These are phyloP conservation scores for Bimastos eiseni DNA, from an alignment of 2,888 invertebrate species.

Conservation along the genomic window DNA sequence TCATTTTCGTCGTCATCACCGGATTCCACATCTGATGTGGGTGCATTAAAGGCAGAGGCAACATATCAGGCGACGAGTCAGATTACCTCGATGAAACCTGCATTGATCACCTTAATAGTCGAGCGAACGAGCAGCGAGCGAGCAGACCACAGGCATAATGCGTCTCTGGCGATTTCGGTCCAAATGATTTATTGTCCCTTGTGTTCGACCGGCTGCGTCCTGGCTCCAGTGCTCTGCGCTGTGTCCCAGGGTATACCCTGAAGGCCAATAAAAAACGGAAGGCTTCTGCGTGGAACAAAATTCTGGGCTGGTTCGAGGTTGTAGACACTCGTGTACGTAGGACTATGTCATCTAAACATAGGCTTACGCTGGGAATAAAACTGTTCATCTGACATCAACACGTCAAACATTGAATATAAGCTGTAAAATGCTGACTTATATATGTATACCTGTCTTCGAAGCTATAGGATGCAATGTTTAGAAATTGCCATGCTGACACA, in stretches of 20 bases:
- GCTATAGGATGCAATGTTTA: background rate
- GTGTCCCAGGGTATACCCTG: background rate
- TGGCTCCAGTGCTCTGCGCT: background rate
- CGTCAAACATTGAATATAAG: background rate
- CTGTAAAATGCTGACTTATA: no score
- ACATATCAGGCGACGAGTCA: conserved; percentile 2
- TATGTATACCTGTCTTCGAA: background rate
- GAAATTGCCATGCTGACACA: background rate
- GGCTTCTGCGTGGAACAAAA: background rate
- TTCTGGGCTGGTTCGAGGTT: background rate
- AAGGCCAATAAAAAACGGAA: background rate
- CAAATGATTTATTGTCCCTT: background rate
- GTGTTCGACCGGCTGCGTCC: background rate
- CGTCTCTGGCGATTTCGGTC: conserved; percentile 6
- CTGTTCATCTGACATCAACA: background rate
- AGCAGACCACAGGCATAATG: background rate
- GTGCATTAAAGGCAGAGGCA: background rate
- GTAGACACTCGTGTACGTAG: background rate
- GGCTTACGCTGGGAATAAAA: background rate
- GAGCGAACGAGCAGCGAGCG: background rate
- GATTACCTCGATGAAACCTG: background rate
- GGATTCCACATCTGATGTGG: background rate
- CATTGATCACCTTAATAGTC: background rate
- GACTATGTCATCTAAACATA: background rate
- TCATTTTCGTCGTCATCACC: background rate